Percentiles rank a stretch among this genome's conserved stretches.
These are phyloP conservation scores for Eumeta japonica DNA, from an alignment of 1,140 invertebrate species.

Conservation along the genomic window DNA sequence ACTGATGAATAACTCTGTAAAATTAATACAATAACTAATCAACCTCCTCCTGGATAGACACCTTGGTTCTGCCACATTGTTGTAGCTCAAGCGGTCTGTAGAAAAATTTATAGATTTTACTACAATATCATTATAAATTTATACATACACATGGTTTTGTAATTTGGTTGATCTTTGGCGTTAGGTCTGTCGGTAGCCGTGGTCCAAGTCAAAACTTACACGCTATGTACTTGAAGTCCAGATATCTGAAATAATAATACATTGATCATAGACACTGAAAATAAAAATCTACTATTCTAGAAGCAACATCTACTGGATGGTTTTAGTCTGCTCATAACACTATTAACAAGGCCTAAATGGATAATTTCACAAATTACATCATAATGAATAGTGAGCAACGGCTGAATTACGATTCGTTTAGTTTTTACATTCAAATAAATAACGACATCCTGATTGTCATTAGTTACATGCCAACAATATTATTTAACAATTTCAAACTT, in stretches of 20 bases:
- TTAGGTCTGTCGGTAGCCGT: constrained; percentile 42
- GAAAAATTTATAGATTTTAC: constrained; percentile 23
- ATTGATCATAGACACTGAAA: neutral
- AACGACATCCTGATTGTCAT: too few species aligned
- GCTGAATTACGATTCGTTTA: too few species aligned
- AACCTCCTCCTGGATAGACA: constrained; percentile 50
- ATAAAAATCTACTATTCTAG: neutral
- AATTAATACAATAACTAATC: too few species aligned
- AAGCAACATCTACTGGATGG: neutral
- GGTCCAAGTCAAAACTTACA: constrained; percentile 29
- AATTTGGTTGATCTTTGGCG: constrained; percentile 37
- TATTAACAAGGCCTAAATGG: too few species aligned
- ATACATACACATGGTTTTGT: constrained; percentile 58
- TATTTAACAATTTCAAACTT: too few species aligned
- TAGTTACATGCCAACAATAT: too few species aligned
- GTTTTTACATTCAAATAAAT: neutral
- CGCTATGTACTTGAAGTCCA: constrained; percentile 2
- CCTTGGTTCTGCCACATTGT: constrained; percentile 51
- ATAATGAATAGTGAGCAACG: too few species aligned
- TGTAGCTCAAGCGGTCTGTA: constrained; percentile 25
- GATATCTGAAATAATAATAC: constrained; percentile 4
- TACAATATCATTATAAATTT: constrained; percentile 15
- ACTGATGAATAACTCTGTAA: too few species aligned
- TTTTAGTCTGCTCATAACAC: neutral
- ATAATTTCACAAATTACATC: too few species aligned